A percentile compares a stretch with the other conserved stretches of the same genome.
Conservation (phyloP, 2,888 invertebrate species). For the Calliphora vomitoria region DNA sequence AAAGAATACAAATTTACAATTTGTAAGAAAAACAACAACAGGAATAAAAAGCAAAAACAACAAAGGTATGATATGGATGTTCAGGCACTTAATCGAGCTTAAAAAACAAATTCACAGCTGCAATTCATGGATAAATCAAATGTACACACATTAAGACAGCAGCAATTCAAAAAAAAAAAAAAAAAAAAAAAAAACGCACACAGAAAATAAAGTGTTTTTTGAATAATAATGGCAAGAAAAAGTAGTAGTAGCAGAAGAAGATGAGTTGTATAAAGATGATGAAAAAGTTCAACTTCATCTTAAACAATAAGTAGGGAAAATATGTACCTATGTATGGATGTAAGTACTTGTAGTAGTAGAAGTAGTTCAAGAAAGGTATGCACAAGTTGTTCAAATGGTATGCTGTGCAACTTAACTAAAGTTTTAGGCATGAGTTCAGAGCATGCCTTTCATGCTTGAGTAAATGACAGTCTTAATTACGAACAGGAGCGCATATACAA, state of each 20-base stretch:
- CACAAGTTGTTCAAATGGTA: constrained; percentile 28
- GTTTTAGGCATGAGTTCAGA: constrained; percentile 48
- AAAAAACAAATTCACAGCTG: constrained; percentile 72
- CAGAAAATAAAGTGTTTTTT: constrained; percentile 43
- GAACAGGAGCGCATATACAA: constrained; percentile 60
- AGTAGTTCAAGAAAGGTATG: constrained; percentile 25
- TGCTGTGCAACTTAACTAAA: constrained; percentile 25
- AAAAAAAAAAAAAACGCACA: neutral
- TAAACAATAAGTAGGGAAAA: constrained; percentile 10
- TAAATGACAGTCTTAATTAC: constrained; percentile 76
- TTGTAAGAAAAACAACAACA: constrained; percentile 39
- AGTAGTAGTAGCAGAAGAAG: neutral
- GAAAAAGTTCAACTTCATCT: constrained; percentile 27
- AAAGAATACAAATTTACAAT: constrained; percentile 23
- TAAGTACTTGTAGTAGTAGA: neutral
- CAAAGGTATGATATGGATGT: constrained; percentile 56
- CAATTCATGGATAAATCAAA: constrained; percentile 65
- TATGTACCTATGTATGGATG: neutral
- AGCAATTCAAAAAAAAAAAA: neutral
- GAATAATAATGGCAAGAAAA: constrained; percentile 10
- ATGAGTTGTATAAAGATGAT: neutral
- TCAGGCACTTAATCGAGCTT: constrained; percentile 76
- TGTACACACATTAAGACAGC: constrained; percentile 29
- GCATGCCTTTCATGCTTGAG: constrained; percentile 67
- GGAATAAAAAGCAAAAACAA: constrained; percentile 24